Conservation (phyloP, 2,888 invertebrate genomes). For the Microctonus hyperodae region DNA sequence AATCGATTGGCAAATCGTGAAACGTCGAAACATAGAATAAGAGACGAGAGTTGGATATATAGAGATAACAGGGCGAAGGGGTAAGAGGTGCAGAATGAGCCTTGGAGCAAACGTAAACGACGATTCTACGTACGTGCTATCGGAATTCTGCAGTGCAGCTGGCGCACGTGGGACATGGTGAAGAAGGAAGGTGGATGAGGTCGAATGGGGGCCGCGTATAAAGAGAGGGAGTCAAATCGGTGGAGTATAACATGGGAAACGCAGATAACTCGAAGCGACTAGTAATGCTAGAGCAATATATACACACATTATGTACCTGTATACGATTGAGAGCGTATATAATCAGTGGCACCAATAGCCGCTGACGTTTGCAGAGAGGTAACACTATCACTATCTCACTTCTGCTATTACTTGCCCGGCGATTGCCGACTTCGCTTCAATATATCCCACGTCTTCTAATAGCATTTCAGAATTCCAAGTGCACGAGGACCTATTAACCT, state of each 20-base stretch:
- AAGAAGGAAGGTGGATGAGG: constrained; percentile 22
- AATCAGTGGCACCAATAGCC: constrained; percentile 46
- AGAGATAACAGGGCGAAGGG: constrained; percentile 20
- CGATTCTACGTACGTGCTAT: constrained; percentile 49
- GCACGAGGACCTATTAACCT: constrained; percentile 19
- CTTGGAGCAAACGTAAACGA: constrained; percentile 45
- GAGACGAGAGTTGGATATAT: constrained; percentile 11
- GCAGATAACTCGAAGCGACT: constrained; percentile 60
- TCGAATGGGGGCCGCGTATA: constrained; percentile 30
- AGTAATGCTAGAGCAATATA: constrained; percentile 48
- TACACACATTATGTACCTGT: constrained; percentile 12
- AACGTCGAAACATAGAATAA: not conserved
- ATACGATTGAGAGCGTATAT: constrained; percentile 21
- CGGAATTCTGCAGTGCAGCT: constrained; percentile 58
- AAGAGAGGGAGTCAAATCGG: constrained; percentile 20
- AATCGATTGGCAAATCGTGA: constrained; percentile 26
- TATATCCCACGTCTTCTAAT: constrained; percentile 8
- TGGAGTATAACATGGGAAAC: constrained; percentile 54
- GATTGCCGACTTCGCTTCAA: constrained; percentile 14
- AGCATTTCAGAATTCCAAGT: constrained; percentile 1
- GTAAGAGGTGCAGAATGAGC: constrained; percentile 1
- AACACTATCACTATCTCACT: constrained; percentile 10
- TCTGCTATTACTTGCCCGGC: not conserved
- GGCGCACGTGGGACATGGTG: constrained; percentile 42
- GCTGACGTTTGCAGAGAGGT: constrained; percentile 44